phyloP scores from a whole-genome alignment of 2,113 vertebrate species.

The Ardeotis arabs region DNA sequence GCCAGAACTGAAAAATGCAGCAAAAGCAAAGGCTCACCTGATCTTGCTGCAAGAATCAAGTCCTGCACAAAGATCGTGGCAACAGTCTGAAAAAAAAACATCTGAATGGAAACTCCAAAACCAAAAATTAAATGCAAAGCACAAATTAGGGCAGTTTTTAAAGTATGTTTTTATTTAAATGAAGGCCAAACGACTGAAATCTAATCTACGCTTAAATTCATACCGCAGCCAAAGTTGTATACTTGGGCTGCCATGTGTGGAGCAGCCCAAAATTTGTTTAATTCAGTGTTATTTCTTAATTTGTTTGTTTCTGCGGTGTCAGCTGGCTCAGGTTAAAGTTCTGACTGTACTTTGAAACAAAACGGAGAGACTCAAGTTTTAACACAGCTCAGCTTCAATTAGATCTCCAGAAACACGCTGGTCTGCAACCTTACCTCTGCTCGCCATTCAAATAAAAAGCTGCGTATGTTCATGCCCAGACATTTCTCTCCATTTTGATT shows the following conservation, averaged over 20 bases:
- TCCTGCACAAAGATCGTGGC: not conserved
- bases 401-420: not conserved
- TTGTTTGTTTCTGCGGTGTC: not conserved
- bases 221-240: not conserved
- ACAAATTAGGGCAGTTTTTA: not conserved
- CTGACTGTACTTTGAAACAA: not conserved
- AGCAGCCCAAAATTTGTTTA: not conserved
- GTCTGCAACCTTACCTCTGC: not conserved
- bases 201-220: not conserved
- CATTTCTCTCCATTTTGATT: not conserved
- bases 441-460: not conserved
- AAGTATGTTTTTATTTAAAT: not conserved
- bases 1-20: not conserved
- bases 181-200: not conserved
- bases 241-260: not conserved
- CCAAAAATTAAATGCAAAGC: not conserved
- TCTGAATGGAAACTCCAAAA: not conserved
- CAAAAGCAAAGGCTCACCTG: not conserved
- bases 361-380: not conserved
- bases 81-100: not conserved
- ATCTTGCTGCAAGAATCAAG: not conserved
- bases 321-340: not conserved
- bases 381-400: not conserved
- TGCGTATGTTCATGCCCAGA: not conserved
- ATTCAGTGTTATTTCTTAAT: constrained; percentile 6